Conservation (phyloP, 2,113 vertebrate genomes). For the Aphelocoma coerulescens region DNA sequence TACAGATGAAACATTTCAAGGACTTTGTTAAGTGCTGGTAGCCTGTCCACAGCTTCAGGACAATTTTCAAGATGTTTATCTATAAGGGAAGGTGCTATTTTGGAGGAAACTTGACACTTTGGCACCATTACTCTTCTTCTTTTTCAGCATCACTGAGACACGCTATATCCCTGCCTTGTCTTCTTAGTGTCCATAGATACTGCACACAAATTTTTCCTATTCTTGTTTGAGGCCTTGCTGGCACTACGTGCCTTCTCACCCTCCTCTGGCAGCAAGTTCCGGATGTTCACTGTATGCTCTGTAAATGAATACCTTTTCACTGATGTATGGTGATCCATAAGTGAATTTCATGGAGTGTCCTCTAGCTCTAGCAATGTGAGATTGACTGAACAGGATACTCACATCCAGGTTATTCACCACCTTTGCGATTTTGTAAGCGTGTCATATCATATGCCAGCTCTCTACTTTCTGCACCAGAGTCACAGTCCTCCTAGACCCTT, state of each 20-base stretch:
- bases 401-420: not conserved
- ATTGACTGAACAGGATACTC: not conserved
- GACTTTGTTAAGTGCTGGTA: not conserved
- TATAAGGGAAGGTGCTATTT: not conserved
- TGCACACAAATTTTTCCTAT: not conserved
- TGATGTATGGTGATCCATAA: not conserved
- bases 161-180: not conserved
- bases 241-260: not conserved
- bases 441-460: not conserved
- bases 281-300: not conserved
- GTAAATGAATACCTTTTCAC: not conserved
- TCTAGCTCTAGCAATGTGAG: not conserved
- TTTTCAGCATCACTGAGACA: not conserved
- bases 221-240: not conserved
- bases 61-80: not conserved
- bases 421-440: not conserved
- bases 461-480: not conserved
- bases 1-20: not conserved
- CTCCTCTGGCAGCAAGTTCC: not conserved
- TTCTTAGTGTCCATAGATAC: not conserved
- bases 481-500: not conserved
- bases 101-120: not conserved
- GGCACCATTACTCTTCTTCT: not conserved
- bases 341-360: not conserved
- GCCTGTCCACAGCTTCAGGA: not conserved